Evolutionary conservation across 2,888 invertebrate genomes (phyloP).

Genomic region (Desoria tigrina): DNA sequence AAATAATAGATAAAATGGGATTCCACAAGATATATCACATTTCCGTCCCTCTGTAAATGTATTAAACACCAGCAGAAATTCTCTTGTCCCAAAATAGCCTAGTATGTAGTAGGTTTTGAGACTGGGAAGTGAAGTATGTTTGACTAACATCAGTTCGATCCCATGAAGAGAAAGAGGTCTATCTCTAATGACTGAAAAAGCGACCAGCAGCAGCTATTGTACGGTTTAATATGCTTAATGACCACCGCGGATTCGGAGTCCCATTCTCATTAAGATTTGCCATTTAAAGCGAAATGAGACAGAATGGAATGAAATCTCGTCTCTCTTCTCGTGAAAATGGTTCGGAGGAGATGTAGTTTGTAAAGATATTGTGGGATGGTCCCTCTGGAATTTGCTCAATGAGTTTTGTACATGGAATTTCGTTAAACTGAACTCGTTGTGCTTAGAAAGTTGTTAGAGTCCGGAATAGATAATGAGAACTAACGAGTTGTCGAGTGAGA

Average conservation of each 20-base stretch:
- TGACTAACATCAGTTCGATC: no score
- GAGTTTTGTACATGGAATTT: conserved; percentile 6
- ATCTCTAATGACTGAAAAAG: conserved; percentile 11
- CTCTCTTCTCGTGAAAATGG: not conserved
- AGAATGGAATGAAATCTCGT: conserved; percentile 9
- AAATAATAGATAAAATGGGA: no score
- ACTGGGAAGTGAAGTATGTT: no score
- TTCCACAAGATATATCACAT: no score
- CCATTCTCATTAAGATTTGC: conserved; percentile 36
- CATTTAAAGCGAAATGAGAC: conserved; percentile 22
- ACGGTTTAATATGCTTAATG: conserved; percentile 20
- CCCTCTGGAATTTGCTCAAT: conserved; percentile 18
- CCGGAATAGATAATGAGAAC: conserved; percentile 32
- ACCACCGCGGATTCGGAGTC: conserved; percentile 20
- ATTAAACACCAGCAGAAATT: no score
- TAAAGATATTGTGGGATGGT: conserved; percentile 13
- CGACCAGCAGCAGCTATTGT: conserved; percentile 3
- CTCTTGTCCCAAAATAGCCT: no score
- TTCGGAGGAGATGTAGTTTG: conserved; percentile 9
- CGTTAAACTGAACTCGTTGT: not conserved
- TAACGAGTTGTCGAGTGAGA: conserved; percentile 36
- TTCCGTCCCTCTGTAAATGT: no score
- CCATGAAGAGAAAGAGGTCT: no score
- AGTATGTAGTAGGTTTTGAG: no score
- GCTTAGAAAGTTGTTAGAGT: conserved; percentile 15